Conservation (phyloP, 92 coral and sea anemone species). For the Porites cylindrica region DNA sequence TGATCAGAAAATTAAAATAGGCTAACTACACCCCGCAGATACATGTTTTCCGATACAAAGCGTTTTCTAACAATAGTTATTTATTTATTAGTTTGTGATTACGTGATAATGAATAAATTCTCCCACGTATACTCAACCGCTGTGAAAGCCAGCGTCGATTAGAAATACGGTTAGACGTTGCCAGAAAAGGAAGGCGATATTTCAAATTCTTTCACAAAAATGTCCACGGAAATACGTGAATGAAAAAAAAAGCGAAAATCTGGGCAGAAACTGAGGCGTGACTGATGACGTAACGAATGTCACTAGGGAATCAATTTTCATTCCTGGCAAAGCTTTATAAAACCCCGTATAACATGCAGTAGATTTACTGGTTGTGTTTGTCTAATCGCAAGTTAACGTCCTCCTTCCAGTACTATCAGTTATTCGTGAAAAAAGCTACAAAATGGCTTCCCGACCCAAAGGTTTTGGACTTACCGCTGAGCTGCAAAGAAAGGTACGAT, state of each 20-base stretch:
- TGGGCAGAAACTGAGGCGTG: conserved; percentile 21
- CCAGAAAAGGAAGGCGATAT: background rate
- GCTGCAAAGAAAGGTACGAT: conserved; percentile 72
- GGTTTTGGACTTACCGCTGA: conserved; percentile 95
- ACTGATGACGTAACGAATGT: conserved; percentile 38
- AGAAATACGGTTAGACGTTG: too few species aligned
- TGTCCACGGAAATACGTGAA: conserved; percentile 26
- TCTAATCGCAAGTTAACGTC: background rate
- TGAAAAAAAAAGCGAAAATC: background rate
- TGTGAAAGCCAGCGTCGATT: too few species aligned
- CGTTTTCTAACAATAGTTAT: too few species aligned
- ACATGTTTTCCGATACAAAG: too few species aligned
- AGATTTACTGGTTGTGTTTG: background rate
- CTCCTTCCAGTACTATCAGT: background rate
- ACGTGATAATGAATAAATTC: too few species aligned
- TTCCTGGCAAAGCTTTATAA: background rate
- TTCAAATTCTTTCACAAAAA: background rate
- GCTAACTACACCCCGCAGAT: too few species aligned
- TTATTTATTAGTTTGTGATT: too few species aligned
- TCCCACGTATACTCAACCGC: too few species aligned
- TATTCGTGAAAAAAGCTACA: background rate
- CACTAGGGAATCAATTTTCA: conserved; percentile 23
- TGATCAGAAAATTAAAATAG: too few species aligned
- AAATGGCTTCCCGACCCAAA: conserved; percentile 90
- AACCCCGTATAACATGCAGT: background rate